These are phyloP conservation scores for Xestia c-nigrum DNA, from an alignment of 2,888 invertebrate genomes.

Conservation along the genomic window DNA sequence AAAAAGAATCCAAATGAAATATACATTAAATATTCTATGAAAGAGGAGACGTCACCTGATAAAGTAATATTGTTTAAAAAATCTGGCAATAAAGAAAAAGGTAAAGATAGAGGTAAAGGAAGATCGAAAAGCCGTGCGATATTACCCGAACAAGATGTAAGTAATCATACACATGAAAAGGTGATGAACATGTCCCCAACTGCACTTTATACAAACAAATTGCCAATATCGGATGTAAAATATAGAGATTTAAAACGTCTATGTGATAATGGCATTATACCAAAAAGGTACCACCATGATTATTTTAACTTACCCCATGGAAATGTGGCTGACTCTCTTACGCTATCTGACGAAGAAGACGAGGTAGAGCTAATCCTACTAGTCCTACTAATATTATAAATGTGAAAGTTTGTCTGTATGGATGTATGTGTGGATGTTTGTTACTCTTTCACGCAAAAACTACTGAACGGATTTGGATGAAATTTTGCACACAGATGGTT, in stretches of 20 bases:
- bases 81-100: too few relatives aligned
- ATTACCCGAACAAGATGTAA: not conserved
- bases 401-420: too few relatives aligned
- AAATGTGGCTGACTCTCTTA: constrained; percentile 7
- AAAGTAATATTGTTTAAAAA: too few relatives aligned
- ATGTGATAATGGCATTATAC: constrained; percentile 1
- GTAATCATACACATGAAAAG: not conserved
- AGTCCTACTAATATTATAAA: too few relatives aligned
- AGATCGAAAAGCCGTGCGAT: too few relatives aligned
- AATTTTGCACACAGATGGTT: too few relatives aligned
- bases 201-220: constrained; percentile 1
- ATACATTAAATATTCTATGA: too few relatives aligned
- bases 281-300: constrained; percentile 2
- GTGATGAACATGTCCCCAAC: not conserved
- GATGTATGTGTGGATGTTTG: too few relatives aligned
- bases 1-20: not conserved
- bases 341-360: constrained; percentile 14
- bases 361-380: constrained; percentile 16
- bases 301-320: constrained; percentile 13
- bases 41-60: too few relatives aligned
- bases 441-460: too few relatives aligned
- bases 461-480: too few relatives aligned
- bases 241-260: constrained; percentile 8
- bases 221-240: constrained; percentile 16
- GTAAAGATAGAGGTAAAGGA: too few relatives aligned